Evolutionary conservation across 2,797 vertebrate genomes (phyloP).

Genomic region (Parauchenoglanis ngamensis): DNA sequence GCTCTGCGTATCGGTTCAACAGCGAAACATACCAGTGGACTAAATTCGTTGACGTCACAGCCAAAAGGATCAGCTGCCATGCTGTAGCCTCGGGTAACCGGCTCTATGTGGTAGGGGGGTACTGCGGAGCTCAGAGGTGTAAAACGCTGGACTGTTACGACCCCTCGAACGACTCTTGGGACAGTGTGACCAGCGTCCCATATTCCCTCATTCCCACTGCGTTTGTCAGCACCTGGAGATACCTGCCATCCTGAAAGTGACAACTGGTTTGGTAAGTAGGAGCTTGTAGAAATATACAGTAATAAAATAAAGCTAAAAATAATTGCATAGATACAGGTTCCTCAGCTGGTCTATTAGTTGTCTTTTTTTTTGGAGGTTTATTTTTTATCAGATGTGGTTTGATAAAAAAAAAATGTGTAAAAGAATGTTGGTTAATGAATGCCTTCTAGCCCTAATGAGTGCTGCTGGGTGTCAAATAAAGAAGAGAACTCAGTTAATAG

Average conservation of each 20-base stretch:
- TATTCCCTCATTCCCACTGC: slow-evolving; percentile 87
- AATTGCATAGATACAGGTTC: neutral
- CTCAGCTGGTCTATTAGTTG: neutral
- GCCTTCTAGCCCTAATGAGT: slow-evolving; percentile 45
- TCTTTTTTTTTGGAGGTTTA: neutral
- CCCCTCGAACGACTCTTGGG: slow-evolving; percentile 82
- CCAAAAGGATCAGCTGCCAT: slow-evolving; percentile 84
- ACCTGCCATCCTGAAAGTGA: slow-evolving; percentile 76
- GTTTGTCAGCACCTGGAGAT: slow-evolving; percentile 89
- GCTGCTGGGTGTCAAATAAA: slow-evolving; percentile 71
- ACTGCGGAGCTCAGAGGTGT: slow-evolving; percentile 83
- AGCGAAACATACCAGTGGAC: slow-evolving; percentile 88
- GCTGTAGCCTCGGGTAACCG: slow-evolving; percentile 83
- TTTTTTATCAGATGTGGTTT: slow-evolving; percentile 10
- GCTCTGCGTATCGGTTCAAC: slow-evolving; percentile 85
- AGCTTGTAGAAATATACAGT: neutral
- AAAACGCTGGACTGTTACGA: slow-evolving; percentile 87
- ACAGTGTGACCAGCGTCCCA: slow-evolving; percentile 84
- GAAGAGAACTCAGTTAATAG: slow-evolving; percentile 63
- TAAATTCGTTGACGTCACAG: slow-evolving; percentile 82
- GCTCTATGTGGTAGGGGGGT: slow-evolving; percentile 84
- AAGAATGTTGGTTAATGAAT: slow-evolving; percentile 27
- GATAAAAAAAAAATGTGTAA: neutral
- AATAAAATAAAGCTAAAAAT: neutral
- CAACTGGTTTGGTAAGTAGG: slow-evolving; percentile 68